Conservation (phyloP, 2,113 vertebrate species). For the Paradoxurus hermaphroditus region DNA sequence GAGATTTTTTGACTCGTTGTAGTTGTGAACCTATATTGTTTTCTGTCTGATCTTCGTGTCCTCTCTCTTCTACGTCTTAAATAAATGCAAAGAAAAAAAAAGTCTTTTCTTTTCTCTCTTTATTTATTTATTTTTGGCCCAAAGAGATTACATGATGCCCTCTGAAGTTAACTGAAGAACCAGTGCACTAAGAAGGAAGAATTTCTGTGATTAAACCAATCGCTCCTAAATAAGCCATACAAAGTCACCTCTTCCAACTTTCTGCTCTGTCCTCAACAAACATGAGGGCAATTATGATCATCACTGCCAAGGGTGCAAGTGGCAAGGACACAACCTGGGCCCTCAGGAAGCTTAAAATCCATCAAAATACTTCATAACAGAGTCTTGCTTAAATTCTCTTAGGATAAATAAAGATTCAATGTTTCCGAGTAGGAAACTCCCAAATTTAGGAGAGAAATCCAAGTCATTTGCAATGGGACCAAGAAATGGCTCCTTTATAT, state of each 20-base stretch:
- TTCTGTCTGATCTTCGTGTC: not conserved
- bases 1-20: not conserved
- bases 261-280: not conserved
- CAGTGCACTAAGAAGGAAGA: not conserved
- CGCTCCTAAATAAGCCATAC: not conserved
- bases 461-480: not conserved
- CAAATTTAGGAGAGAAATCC: not conserved
- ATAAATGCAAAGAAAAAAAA: not conserved
- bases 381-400: not conserved
- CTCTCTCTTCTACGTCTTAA: not conserved
- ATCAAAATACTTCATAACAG: not conserved
- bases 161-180: not conserved
- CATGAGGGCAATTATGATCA: not conserved
- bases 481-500: not conserved
- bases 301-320: too few relatives aligned
- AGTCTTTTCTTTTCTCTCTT: not conserved
- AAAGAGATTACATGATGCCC: not conserved
- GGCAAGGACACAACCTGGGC: not conserved
- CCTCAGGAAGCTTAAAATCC: not conserved
- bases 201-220: not conserved
- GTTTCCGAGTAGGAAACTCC: not conserved
- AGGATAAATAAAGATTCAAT: not conserved
- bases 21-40: not conserved
- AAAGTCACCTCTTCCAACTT: not conserved
- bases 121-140: not conserved